Base-by-base conservation (phyloP, 2,888 invertebrate species). In the Hylaea fasciaria region DNA sequence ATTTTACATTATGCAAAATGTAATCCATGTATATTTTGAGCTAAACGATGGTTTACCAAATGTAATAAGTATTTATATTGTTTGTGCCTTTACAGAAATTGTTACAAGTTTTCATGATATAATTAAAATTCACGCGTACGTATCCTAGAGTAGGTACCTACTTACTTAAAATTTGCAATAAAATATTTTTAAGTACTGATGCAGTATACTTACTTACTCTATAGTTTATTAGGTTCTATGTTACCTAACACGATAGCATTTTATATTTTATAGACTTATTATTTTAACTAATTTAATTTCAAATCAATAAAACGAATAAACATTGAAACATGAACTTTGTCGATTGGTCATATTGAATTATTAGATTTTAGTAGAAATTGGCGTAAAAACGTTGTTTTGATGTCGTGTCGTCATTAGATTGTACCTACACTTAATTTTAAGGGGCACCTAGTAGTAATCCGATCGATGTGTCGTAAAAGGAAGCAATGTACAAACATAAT, bases 61-160 rank as follows among this genome's bases (percentile, higher is more conserved):
- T 56, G 62, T 50, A 53, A 75, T 80, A 81, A 78, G 81, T 76
- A 57, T n/a, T n/a, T n/a, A n/a, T 87, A 86, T 89, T 86, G 83
- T 89, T 89, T 89, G 89, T 91, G 90, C 90, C 89, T 91, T 87
- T 80, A 85, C 83, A 82, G 73, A 70, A 64, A 69, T 62, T 67
- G 62, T 74, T 55, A 43, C 52, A 32, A 68, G 51, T 35, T 50
- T 69, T 64, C 54, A 62, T 64, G 57, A 50, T 39, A 84, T 86
- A 86, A 83, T 85, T 87, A 10, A 32, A 45, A 29, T 13, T 29
- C 32, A 29, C 40, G 22, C 28, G 8, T 11, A 32, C n/a, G 12
- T 11, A 32, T 37, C n/a, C 35, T 32, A 16, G 32, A 16, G 16
- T 86, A n/a, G n/a, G n/a, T n/a, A n/a, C n/a, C n/a, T n/a, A n/a